Conservation (phyloP, 1,140 invertebrate species). For the Thaumetopoea pityocampa region DNA sequence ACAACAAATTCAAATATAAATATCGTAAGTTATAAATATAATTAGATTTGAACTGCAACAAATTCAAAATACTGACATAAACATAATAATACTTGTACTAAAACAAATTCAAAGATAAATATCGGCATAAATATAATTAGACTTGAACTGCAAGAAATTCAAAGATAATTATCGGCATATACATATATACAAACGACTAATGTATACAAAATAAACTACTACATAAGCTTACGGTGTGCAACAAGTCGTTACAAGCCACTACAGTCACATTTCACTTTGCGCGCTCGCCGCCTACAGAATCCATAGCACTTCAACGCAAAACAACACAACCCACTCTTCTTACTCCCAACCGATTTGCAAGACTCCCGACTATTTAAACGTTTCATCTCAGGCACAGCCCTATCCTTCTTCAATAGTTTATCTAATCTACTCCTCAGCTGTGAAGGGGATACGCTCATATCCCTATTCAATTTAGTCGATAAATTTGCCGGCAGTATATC, state of each 20-base stretch:
- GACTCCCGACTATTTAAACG: conserved; percentile 49
- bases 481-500: conserved; percentile 23
- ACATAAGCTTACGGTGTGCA: conserved; percentile 45
- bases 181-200: conserved; percentile 5
- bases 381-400: too few species aligned
- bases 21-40: background rate
- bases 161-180: conserved; percentile 4
- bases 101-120: too few species aligned
- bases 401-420: conserved; percentile 43
- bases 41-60: too few species aligned
- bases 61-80: too few species aligned
- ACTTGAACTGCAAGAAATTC: background rate
- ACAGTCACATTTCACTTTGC: conserved; percentile 48
- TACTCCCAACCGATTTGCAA: conserved; percentile 49
- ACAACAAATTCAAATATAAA: background rate
- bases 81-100: too few species aligned
- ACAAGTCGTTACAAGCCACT: conserved; percentile 48
- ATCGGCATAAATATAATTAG: too few species aligned
- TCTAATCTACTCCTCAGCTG: conserved; percentile 71
- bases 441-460: conserved; percentile 76
- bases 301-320: conserved; percentile 60
- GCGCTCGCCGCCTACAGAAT: conserved; percentile 51
- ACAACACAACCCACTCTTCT: conserved; percentile 54
- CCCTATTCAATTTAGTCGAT: conserved; percentile 35
- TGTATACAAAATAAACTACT: conserved; percentile 4